Base-by-base conservation (phyloP, 2,797 vertebrate species). In the Alosa sapidissima region DNA sequence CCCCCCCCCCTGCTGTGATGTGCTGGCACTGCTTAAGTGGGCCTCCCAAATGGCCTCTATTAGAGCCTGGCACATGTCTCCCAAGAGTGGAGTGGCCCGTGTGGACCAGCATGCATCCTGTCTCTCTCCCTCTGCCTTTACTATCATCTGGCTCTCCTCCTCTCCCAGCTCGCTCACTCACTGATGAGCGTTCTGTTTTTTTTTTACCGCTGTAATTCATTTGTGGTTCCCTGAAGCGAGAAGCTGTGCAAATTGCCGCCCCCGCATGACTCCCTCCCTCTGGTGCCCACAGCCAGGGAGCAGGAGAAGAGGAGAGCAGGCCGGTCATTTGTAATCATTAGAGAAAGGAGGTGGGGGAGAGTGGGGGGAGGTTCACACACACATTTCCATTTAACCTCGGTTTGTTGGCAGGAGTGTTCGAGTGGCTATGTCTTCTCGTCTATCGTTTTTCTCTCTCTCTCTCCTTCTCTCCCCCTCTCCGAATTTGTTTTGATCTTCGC, bases 261-360 rank as follows among this genome's bases (percentile, higher is more conserved):
- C 72, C 72, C 41, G 72, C 72, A 78, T 47, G 72, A 2, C 72
- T 2, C 41, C 72, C 41, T 78, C 41, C 72, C 62, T 19, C 41
- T 24, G 7, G 14, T 45, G 72, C 72, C 19, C 41, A 47, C 72
- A 45, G 14, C 72, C 72, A 45, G 41, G 16, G 65, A 72, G 36
- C 4, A 72, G 68, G 36, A 75, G 72, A 47, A 19, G 41, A 78
- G 72, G 1, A 41, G 68, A 78, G 72, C 19, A 19, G 72, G 47
- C 6, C 19, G 41, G 72, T 47, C 72, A 21, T 78, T 78, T 78
- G 72, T 78, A 78, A 78, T 78, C 72, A 78, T 78, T 78, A 78
- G 36, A 47, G 36, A 33, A 78, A 45, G 72, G 41, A 78, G 36
- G 36, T 41, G 41, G 33, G 68, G 68, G 24, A 24, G 60, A 24